Percentiles rank a stretch among this genome's conserved stretches.
Conservation (phyloP, 2,113 vertebrate genomes). For the Myanophis thanlyinensis region DNA sequence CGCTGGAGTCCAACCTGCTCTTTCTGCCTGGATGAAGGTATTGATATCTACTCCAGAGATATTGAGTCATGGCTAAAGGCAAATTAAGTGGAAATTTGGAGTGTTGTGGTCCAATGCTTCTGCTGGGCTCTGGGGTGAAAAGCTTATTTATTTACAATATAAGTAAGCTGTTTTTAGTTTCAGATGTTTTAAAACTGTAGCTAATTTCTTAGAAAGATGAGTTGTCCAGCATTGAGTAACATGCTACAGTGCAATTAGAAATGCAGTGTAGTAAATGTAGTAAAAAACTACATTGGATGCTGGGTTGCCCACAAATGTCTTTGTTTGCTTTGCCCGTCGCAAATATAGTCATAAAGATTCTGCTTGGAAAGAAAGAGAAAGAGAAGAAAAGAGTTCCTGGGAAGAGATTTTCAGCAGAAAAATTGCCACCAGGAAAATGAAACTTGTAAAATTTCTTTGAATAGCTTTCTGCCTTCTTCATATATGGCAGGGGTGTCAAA, state of each 20-base stretch:
- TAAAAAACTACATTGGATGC: neutral
- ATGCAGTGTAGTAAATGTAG: neutral
- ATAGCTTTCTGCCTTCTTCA: neutral
- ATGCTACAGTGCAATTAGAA: neutral
- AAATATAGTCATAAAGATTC: neutral
- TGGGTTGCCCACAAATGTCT: neutral
- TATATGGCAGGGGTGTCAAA: too few species aligned
- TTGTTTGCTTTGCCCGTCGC: neutral
- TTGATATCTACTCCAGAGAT: neutral
- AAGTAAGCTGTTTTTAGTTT: neutral
- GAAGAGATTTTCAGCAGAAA: neutral
- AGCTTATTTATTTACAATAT: neutral
- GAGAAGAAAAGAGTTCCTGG: neutral
- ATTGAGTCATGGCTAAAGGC: neutral
- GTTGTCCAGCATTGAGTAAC: neutral
- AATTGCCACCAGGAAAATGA: neutral
- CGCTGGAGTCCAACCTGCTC: neutral
- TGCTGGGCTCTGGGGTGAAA: neutral
- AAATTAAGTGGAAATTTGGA: neutral
- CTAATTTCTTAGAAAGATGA: neutral
- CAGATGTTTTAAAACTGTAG: neutral
- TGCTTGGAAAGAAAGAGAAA: neutral
- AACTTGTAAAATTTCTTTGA: neutral
- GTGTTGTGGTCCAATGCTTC: neutral
- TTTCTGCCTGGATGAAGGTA: neutral